Percentiles rank a stretch among this genome's conserved stretches.
Evolutionary conservation across 2,888 invertebrate species (phyloP).

Genomic region (Campaea margaritaria): DNA sequence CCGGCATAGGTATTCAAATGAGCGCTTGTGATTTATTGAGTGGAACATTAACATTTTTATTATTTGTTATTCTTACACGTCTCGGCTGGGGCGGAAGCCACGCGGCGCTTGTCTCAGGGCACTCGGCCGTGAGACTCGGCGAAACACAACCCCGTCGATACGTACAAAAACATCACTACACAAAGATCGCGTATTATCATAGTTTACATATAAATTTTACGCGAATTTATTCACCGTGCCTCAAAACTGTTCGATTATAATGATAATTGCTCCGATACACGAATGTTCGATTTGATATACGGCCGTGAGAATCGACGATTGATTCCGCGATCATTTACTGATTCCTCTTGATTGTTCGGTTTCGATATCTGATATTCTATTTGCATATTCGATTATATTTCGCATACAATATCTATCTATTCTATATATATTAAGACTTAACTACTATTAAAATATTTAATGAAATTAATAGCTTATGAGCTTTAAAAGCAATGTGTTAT

Average conservation of each 20-base stretch:
- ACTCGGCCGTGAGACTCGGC: conserved; percentile 80
- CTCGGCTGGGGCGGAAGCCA: conserved; percentile 81
- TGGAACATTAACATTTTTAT: conserved; percentile 86
- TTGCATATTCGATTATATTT: conserved; percentile 63
- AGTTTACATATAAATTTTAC: conserved; percentile 85
- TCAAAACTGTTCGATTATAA: conserved; percentile 79
- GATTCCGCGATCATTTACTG: conserved; percentile 73
- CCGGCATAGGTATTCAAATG: conserved; percentile 83
- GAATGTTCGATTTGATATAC: conserved; percentile 78
- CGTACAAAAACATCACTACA: conserved; percentile 68
- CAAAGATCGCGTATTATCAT: conserved; percentile 81
- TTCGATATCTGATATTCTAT: conserved; percentile 58
- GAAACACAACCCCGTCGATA: conserved; percentile 62
- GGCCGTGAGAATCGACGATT: conserved; percentile 82
- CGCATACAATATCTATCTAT: conserved; percentile 30
- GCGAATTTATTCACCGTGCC: conserved; percentile 80
- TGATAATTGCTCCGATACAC: conserved; percentile 81
- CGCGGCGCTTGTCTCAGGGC: conserved; percentile 82
- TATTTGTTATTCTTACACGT: conserved; percentile 86
- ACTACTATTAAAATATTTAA: conserved; percentile 13
- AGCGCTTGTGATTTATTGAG: conserved; percentile 85
- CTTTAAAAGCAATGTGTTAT: conserved; percentile 10
- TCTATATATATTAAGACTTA: conserved; percentile 13
- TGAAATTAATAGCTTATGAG: conserved; percentile 13
- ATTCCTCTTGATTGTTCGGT: conserved; percentile 64